These are phyloP conservation scores for Propithecus coquereli DNA, from an alignment of 2,113 vertebrate genomes.

Conservation along the genomic window DNA sequence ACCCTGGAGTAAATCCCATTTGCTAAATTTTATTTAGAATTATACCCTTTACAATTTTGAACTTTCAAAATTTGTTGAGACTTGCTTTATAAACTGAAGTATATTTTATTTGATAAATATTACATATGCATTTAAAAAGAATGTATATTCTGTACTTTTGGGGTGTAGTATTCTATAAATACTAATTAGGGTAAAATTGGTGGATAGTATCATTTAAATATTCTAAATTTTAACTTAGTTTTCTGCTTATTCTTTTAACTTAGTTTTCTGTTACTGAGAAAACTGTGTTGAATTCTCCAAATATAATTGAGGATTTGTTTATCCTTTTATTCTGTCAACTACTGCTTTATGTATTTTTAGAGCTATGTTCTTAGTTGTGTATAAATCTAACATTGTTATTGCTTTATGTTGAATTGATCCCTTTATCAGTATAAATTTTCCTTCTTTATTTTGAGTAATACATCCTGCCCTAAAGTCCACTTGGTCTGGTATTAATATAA, in stretches of 20 bases:
- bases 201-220: background rate
- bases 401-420: background rate
- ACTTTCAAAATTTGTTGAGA: background rate
- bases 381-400: background rate
- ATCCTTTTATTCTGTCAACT: background rate
- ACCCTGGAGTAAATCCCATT: background rate
- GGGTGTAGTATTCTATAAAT: background rate
- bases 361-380: background rate
- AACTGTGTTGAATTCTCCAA: background rate
- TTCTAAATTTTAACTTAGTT: background rate
- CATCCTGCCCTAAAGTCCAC: background rate
- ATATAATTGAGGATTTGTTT: background rate
- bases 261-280: background rate
- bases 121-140: background rate
- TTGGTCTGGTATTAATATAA: background rate
- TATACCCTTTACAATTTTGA: background rate
- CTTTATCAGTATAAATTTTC: background rate
- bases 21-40: constrained; percentile 28
- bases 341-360: background rate
- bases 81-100: background rate
- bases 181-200: background rate
- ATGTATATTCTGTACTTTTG: background rate
- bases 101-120: background rate
- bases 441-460: background rate
- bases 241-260: background rate